A percentile compares a stretch with the other conserved stretches of the same genome.
These are phyloP conservation scores for Parthenolecanium corni DNA, from an alignment of 2,888 invertebrate genomes.

Conservation along the genomic window DNA sequence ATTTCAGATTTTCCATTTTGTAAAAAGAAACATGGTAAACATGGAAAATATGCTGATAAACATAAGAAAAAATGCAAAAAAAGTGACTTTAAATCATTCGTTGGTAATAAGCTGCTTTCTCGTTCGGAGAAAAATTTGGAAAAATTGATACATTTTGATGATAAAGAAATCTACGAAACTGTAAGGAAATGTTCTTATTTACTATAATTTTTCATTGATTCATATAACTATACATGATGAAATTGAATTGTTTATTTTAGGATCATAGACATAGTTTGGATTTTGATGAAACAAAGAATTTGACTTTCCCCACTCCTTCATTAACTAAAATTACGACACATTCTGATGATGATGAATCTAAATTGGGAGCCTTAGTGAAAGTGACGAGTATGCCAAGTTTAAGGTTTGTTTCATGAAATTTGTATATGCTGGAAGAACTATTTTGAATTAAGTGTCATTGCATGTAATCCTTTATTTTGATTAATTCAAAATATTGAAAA, in stretches of 20 bases:
- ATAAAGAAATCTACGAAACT: constrained; percentile 38
- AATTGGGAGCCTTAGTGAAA: constrained; percentile 58
- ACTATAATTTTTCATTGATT: no score
- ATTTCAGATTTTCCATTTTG: neutral
- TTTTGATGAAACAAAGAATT: constrained; percentile 57
- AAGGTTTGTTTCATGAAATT: constrained; percentile 49
- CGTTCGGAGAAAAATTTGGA: constrained; percentile 85
- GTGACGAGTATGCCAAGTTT: constrained; percentile 95
- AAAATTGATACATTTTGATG: constrained; percentile 72
- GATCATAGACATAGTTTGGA: constrained; percentile 73
- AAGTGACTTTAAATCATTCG: constrained; percentile 80
- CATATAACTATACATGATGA: no score
- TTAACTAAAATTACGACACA: constrained; percentile 49
- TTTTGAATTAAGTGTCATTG: neutral
- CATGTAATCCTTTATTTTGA: constrained; percentile 1
- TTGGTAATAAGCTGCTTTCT: constrained; percentile 79
- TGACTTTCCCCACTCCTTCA: constrained; percentile 58
- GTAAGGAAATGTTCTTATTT: constrained; percentile 25
- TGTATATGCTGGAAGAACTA: neutral
- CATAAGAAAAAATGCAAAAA: constrained; percentile 78
- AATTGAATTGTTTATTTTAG: constrained; percentile 39
- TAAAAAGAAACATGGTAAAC: neutral
- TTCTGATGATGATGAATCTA: constrained; percentile 41
- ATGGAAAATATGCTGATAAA: constrained; percentile 36
- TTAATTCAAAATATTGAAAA: no score